Evolutionary conservation across 2,888 invertebrate genomes (phyloP).

Genomic region (Actias luna): DNA sequence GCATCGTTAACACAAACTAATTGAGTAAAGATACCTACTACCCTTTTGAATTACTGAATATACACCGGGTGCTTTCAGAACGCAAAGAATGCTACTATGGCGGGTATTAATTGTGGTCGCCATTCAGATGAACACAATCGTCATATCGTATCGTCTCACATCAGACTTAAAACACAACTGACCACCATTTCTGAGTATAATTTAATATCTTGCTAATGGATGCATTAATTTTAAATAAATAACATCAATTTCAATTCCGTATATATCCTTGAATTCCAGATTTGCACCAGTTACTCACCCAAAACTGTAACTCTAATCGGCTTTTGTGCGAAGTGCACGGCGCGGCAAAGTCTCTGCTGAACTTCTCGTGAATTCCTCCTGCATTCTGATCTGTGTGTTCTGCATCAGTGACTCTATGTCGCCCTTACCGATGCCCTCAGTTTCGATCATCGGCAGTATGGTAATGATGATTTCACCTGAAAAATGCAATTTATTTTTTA

Average conservation of each 20-base stretch:
- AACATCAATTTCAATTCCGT: not conserved
- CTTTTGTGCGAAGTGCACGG: conserved; percentile 34
- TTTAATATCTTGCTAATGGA: not conserved
- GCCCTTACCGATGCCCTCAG: conserved; percentile 83
- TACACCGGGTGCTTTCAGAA: too few species aligned
- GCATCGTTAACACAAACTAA: too few species aligned
- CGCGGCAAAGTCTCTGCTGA: conserved; percentile 61
- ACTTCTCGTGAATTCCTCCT: conserved; percentile 76
- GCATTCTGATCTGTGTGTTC: conserved; percentile 85
- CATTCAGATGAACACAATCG: too few species aligned
- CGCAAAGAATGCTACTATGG: too few species aligned
- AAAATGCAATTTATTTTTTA: conserved; percentile 16
- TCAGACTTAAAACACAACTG: too few species aligned
- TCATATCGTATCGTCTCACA: too few species aligned
- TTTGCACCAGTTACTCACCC: conserved; percentile 3
- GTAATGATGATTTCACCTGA: conserved; percentile 86
- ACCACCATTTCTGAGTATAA: not conserved
- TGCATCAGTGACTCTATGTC: conserved; percentile 85
- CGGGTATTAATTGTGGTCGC: too few species aligned
- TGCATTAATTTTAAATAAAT: not conserved
- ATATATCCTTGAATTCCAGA: not conserved
- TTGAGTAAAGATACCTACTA: too few species aligned
- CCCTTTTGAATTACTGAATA: too few species aligned
- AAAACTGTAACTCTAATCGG: conserved; percentile 26
- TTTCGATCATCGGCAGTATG: conserved; percentile 87